A percentile compares a stretch with the other conserved stretches of the same genome.
Conservation (phyloP, 2,888 invertebrate species). For the Atethmia centrago region DNA sequence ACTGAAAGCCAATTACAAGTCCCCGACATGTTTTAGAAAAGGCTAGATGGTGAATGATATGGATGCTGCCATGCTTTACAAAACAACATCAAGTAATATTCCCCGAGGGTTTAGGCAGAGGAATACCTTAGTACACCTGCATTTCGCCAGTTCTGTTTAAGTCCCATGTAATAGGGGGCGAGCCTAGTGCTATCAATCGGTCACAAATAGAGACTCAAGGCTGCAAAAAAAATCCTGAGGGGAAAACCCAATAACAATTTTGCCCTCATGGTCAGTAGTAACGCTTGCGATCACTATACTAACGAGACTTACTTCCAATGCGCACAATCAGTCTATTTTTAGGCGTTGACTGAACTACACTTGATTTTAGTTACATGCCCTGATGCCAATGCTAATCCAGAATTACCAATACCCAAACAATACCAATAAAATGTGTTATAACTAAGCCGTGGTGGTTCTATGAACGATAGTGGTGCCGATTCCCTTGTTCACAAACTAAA, state of each 20-base stretch:
- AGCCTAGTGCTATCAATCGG: not conserved
- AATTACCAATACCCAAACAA: slow-evolving; percentile 36
- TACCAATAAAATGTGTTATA: slow-evolving; percentile 45
- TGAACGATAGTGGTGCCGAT: slow-evolving; percentile 77
- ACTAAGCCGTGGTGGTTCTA: slow-evolving; percentile 60
- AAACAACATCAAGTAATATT: not conserved
- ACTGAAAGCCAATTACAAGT: not conserved
- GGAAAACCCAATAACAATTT: not conserved
- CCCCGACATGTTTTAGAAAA: not conserved
- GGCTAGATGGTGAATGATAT: not conserved
- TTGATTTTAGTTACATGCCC: not conserved
- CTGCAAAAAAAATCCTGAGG: not conserved
- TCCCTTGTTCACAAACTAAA: too few species aligned
- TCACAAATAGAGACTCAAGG: not conserved
- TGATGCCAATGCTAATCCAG: not conserved
- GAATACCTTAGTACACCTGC: not conserved
- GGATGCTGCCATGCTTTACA: not conserved
- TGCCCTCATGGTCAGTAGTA: not conserved
- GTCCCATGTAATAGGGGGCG: not conserved
- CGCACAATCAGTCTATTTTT: not conserved
- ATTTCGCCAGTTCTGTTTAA: not conserved
- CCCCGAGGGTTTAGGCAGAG: not conserved
- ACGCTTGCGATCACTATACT: not conserved
- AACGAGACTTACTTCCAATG: not conserved
- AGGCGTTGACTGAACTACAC: not conserved